Conservation (phyloP, 2,113 vertebrate genomes). For the Prionailurus viverrinus region DNA sequence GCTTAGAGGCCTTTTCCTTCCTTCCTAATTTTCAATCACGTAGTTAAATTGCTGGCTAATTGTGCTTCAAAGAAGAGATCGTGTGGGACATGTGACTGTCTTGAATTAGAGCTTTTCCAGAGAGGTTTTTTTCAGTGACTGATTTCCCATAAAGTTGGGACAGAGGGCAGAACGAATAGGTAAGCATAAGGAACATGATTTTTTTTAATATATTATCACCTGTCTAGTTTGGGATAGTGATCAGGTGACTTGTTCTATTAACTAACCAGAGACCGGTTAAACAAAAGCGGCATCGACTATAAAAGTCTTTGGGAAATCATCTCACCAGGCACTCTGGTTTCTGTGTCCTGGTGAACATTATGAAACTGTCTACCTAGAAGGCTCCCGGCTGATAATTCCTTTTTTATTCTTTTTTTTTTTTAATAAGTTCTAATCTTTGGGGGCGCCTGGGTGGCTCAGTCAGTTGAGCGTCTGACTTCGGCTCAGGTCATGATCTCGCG, state of each 20-base stretch:
- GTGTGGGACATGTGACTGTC: neutral
- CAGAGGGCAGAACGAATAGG: neutral
- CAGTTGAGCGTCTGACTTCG: no score
- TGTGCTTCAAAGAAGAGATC: slow-evolving; percentile 25
- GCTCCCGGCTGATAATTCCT: slow-evolving; percentile 38
- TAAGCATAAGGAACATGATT: neutral
- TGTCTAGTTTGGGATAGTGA: neutral
- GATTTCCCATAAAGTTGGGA: neutral
- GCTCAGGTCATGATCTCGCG: no score
- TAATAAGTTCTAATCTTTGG: slow-evolving; percentile 54
- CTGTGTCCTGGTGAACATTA: slow-evolving; percentile 33
- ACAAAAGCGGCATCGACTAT: neutral
- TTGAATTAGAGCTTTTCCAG: neutral
- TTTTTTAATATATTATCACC: neutral
- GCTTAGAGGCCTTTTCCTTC: neutral
- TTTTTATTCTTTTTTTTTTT: slow-evolving; percentile 60
- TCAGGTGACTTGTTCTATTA: neutral
- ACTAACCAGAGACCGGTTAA: slow-evolving; percentile 2
- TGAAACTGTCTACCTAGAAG: slow-evolving; percentile 42
- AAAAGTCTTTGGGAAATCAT: slow-evolving; percentile 21
- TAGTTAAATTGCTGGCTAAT: slow-evolving; percentile 13
- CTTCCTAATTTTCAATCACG: neutral
- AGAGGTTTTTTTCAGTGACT: neutral
- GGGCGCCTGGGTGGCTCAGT: no score
- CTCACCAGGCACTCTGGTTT: neutral